Base-by-base conservation (phyloP, 2,113 vertebrate genomes). In the Notothenia coriiceps region DNA sequence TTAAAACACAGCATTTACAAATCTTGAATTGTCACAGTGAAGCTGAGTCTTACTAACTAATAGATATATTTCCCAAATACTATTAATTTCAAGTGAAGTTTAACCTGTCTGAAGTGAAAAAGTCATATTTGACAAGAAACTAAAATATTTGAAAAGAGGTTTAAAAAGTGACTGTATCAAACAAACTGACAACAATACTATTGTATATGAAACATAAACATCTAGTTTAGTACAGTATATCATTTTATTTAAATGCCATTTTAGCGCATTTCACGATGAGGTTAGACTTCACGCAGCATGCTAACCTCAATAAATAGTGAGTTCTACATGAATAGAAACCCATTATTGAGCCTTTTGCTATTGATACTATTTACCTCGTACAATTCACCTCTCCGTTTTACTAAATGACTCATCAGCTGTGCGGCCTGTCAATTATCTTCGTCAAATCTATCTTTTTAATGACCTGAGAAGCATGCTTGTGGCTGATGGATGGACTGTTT, bases 331-430 rank as follows among this genome's bases (percentile, higher is more conserved):
- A 47, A 83, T 85, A 40, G 44, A 63, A 75, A 85, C 75, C 69
- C 61, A 72, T 80, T 62, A 72, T 51, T 72, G 79, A 84, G 72
- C 60, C 22, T 76, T 81, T 69, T 59, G 17, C 57, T 35, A 62
- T 66, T 59, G n/a, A 83, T 84, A 61, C 52, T 57, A 55, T 77
- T 86, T 60, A 60, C 81, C 25, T 68, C 20, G 0, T 33, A 44
- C 35, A 50, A 69, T 85, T 76, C 49, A 33, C 44, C 67, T 33
- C 50, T 70, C 50, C 13, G 43, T 73, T 60, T 63, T 47, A 70
- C 25, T 33, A 43, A 35, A 33, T 33, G 22, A 52, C 51, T 11
- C 33, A 50, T 55, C 64, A 59, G 64, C 78, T 25, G 40, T 56
- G 35, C 10, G 2, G 8, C 44, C 80, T 52, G 77, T 61, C 83